phyloP scores from a whole-genome alignment of 1,140 invertebrate species.

The Acyrthosiphon pisum region DNA sequence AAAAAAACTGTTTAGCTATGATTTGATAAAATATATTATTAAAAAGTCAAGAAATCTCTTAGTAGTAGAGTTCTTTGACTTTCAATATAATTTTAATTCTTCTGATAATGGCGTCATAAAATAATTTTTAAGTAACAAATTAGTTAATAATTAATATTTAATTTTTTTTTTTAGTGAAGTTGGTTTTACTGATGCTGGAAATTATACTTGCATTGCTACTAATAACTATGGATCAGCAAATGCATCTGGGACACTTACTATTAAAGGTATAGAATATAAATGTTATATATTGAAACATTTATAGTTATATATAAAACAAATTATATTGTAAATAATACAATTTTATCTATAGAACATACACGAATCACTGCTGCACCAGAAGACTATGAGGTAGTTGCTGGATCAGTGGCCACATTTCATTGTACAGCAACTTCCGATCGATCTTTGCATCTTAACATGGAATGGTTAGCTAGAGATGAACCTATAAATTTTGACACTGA shows the following conservation, averaged over 20 bases:
- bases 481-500: conserved; percentile 87
- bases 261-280: conserved; percentile 72
- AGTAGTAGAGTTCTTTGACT: too few species aligned
- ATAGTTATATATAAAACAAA: conserved; percentile 55
- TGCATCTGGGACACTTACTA: conserved; percentile 77
- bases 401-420: conserved; percentile 87
- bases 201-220: conserved; percentile 88
- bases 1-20: too few species aligned
- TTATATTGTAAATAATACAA: conserved; percentile 26
- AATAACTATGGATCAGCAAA: conserved; percentile 89
- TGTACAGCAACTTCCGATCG: conserved; percentile 90
- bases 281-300: neutral
- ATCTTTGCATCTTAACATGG: conserved; percentile 78
- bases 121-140: too few species aligned
- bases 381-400: conserved; percentile 89
- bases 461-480: conserved; percentile 87
- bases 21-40: too few species aligned
- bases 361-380: conserved; percentile 85
- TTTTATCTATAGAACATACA: conserved; percentile 72
- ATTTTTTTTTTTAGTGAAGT: conserved; percentile 68
- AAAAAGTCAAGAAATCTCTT: too few species aligned
- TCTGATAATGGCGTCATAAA: too few species aligned
- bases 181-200: conserved; percentile 82
- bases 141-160: too few species aligned
- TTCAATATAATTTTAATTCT: too few species aligned